Evolutionary conservation across 2,113 vertebrate genomes (phyloP), one percentile per base, ranked within the genome.

Genomic region (Eretmochelys imbricata): DNA sequence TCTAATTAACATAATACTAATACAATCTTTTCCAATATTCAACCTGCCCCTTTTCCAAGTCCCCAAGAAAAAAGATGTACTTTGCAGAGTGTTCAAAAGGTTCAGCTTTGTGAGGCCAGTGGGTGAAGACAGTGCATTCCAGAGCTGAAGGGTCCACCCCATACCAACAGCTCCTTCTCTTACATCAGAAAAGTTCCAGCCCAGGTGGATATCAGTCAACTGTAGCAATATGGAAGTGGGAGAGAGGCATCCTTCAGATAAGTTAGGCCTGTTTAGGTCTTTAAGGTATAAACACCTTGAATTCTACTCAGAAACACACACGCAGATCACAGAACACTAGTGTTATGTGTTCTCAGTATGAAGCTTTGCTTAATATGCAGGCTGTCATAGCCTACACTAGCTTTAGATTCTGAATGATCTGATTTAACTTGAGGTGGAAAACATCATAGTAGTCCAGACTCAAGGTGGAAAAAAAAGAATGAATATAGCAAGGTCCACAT

Each of bases 181-280:
- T 91, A 80, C 87, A 57, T 53, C 82, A 35, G 80, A 87, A 92
- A 84, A 94, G 72, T 85, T 96, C 46, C 5, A 49, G 55, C 59
- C 76, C 89, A 49, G 76, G 51, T 96, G 82, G 93, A 55, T 82
- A 57, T 90, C 90, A 95, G 89, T 85, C 93, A 94, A 90, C 89
- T 90, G 51, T 93, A 91, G 69, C 3, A 0, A 14, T 25, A 86
- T 2, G n/a, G 80, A 90, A 94, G 94, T 35, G 87, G 82, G 89
- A 94, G 91, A 91, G 85, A 89, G 51, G 88, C 85, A 87, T 0
- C 10, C 35, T 94, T 92, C 8, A 84, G n/a, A 14, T 82, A 87
- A 89, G 72, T 17, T 27, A 59, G 85, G 88, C n/a, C 49, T 0
- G 86, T 91, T 87, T 91, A 35, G 49, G 62, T 8, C 7, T 78